Percentiles rank a stretch among this genome's conserved stretches.
These are phyloP conservation scores for Eucera pruinosa DNA, from an alignment of 2,888 invertebrate species.

Conservation along the genomic window DNA sequence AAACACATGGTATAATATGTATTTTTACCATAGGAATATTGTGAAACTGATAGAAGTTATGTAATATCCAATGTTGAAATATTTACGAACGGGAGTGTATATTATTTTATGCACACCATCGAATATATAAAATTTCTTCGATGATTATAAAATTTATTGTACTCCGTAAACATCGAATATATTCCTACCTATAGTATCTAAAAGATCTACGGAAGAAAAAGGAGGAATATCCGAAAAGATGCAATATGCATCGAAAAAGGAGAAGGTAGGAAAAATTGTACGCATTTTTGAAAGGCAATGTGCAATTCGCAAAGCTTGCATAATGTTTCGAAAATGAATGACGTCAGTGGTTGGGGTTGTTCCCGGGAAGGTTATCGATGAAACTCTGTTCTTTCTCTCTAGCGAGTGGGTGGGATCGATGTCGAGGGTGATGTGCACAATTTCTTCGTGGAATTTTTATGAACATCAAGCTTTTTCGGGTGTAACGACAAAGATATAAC, in stretches of 20 bases:
- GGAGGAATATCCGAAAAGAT: too few species aligned
- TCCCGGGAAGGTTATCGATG: constrained; percentile 68
- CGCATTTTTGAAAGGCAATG: not conserved
- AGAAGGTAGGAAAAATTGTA: not conserved
- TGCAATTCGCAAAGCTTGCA: constrained; percentile 17
- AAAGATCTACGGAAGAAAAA: too few species aligned
- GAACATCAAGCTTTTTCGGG: constrained; percentile 59
- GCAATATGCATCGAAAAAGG: not conserved
- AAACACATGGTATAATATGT: too few species aligned
- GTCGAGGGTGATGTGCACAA: constrained; percentile 54
- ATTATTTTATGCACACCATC: too few species aligned
- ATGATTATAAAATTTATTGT: too few species aligned
- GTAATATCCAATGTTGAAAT: too few species aligned
- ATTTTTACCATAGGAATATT: too few species aligned
- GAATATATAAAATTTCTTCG: not conserved
- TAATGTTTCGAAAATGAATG: constrained; percentile 63
- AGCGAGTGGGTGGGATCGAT: constrained; percentile 62
- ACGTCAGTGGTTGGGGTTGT: constrained; percentile 61
- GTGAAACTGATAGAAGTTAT: too few species aligned
- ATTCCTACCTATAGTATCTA: too few species aligned
- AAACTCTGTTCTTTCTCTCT: constrained; percentile 56
- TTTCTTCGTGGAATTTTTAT: constrained; percentile 68
- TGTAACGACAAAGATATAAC: not conserved
- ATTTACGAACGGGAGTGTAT: too few species aligned
- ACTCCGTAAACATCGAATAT: too few species aligned